phyloP scores from a whole-genome alignment of 2,113 vertebrate species.

The Cephalopterus ornatus region DNA sequence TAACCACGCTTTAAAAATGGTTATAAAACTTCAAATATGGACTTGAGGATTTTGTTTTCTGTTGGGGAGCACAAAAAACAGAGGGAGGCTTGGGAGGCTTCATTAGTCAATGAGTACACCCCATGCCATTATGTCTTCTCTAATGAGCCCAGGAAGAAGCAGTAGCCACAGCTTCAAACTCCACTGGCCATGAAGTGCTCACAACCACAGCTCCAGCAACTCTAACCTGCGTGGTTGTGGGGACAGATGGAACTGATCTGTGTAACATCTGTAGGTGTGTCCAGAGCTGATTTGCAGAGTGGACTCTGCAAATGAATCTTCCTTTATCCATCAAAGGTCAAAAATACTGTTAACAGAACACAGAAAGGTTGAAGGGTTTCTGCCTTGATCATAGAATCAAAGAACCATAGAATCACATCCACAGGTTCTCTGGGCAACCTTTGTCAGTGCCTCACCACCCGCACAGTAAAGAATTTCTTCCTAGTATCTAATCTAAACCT shows the following conservation, averaged over 20 bases:
- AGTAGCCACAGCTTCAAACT: neutral
- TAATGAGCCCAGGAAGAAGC: neutral
- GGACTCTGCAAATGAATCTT: neutral
- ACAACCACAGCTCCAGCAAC: neutral
- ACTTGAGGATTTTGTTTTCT: neutral
- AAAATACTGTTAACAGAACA: neutral
- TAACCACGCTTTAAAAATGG: neutral
- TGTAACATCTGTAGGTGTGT: neutral
- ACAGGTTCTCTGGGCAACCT: neutral
- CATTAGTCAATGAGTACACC: neutral
- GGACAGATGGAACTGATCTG: neutral
- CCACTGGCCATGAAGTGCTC: neutral
- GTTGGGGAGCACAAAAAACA: neutral
- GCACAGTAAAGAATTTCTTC: neutral
- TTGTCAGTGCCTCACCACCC: neutral
- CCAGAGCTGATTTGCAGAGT: neutral
- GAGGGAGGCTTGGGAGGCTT: neutral
- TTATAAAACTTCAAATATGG: neutral
- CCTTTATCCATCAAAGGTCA: neutral
- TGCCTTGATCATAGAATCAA: neutral
- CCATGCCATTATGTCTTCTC: neutral
- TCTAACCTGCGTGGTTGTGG: neutral
- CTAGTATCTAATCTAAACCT: neutral
- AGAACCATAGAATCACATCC: neutral
- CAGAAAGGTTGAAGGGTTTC: neutral